Evolutionary conservation across 2,888 invertebrate species (phyloP).

Genomic region (Xestobium rufovillosum): DNA sequence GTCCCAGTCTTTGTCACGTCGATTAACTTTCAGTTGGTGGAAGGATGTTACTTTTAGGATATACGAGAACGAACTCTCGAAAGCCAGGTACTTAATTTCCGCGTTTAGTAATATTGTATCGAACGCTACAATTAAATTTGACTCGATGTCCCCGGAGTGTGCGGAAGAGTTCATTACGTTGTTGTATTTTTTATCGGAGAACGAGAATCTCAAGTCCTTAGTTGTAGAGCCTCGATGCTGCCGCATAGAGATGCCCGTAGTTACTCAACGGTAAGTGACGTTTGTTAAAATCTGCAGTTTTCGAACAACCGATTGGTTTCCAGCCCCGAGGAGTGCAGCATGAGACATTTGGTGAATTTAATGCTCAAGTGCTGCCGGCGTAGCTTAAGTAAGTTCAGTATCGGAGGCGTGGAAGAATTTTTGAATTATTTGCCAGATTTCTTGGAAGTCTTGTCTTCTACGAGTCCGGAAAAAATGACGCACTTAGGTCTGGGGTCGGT

Average conservation of each 20-base stretch:
- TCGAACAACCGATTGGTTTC: background rate
- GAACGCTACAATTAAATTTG: slow-evolving; percentile 35
- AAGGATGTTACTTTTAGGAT: slow-evolving; percentile 37
- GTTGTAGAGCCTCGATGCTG: slow-evolving; percentile 41
- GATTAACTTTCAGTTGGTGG: slow-evolving; percentile 40
- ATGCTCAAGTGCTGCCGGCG: slow-evolving; percentile 29
- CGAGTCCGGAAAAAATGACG: slow-evolving; percentile 49
- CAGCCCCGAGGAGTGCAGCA: background rate
- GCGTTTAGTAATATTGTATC: slow-evolving; percentile 36
- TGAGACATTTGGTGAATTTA: slow-evolving; percentile 23
- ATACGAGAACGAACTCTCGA: slow-evolving; percentile 31
- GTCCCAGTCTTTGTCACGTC: slow-evolving; percentile 7
- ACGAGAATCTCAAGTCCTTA: slow-evolving; percentile 38
- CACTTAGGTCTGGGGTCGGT: slow-evolving; percentile 63
- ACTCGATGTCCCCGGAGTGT: slow-evolving; percentile 36
- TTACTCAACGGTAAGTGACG: background rate
- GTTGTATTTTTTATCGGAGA: slow-evolving; percentile 35
- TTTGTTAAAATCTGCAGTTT: background rate
- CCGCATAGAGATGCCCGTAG: slow-evolving; percentile 32
- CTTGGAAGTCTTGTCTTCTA: slow-evolving; percentile 33
- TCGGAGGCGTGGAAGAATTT: slow-evolving; percentile 41
- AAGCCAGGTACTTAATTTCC: slow-evolving; percentile 35
- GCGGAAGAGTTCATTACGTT: slow-evolving; percentile 38
- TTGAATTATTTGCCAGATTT: slow-evolving; percentile 34
- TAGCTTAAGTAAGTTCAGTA: slow-evolving; percentile 36